These are phyloP conservation scores for Drosophila histrio DNA, from an alignment of 2,888 invertebrate species.

Conservation along the genomic window DNA sequence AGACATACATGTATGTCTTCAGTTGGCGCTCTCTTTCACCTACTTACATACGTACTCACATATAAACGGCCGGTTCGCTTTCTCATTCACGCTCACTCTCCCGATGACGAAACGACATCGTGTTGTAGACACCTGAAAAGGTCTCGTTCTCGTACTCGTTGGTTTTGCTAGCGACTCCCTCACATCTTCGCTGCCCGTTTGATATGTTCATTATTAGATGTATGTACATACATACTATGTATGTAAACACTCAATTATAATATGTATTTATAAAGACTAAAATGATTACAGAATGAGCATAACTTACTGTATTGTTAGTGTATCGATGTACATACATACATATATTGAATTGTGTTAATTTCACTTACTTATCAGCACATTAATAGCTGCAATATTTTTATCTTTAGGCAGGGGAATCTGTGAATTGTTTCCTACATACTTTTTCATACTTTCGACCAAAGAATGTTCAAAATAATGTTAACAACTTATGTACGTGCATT, in stretches of 20 bases:
- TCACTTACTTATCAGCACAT: neutral
- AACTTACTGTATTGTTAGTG: no score
- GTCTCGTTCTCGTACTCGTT: conserved; percentile 54
- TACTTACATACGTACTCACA: neutral
- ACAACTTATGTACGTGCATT: neutral
- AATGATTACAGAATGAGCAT: neutral
- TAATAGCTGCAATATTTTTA: neutral
- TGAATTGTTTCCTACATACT: neutral
- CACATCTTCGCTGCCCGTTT: neutral
- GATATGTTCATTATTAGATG: neutral
- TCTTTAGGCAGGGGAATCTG: neutral
- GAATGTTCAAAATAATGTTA: neutral
- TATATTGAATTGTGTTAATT: neutral
- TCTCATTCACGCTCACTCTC: conserved; percentile 8
- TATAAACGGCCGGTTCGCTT: conserved; percentile 7
- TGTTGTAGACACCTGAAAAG: conserved; percentile 43
- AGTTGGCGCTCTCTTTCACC: conserved; percentile 12
- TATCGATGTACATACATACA: neutral
- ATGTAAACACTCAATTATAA: neutral
- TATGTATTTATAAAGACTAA: neutral
- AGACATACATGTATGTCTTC: conserved; percentile 10
- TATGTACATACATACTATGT: conserved; percentile 2
- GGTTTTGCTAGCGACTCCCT: conserved; percentile 20
- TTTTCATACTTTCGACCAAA: neutral
- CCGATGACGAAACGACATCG: conserved; percentile 9